A percentile compares a stretch with the other conserved stretches of the same genome.
phyloP scores from a whole-genome alignment of 2,113 vertebrate species.

The Caloenas nicobarica region DNA sequence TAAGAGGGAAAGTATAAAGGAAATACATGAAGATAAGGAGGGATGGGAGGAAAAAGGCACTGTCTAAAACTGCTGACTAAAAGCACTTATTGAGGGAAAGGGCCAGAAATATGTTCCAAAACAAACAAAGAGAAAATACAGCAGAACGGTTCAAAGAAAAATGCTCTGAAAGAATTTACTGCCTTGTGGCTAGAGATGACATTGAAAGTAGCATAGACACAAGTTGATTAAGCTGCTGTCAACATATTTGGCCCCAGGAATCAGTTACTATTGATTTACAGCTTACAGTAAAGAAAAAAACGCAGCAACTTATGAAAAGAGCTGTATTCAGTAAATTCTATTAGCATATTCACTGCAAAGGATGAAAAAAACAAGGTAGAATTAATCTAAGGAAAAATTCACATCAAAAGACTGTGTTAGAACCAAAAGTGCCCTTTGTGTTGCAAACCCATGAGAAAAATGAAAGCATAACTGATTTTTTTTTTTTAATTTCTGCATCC shows the following conservation, averaged over 20 bases:
- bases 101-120: constrained; percentile 6
- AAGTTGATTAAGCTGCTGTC: constrained; percentile 44
- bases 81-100: not conserved
- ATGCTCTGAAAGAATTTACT: constrained; percentile 33
- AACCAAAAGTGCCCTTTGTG: not conserved
- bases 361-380: not conserved
- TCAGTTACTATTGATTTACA: constrained; percentile 55
- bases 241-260: constrained; percentile 26
- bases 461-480: not conserved
- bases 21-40: not conserved
- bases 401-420: not conserved
- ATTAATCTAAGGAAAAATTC: constrained; percentile 32
- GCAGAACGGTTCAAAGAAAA: constrained; percentile 24
- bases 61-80: constrained; percentile 43
- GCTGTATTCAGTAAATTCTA: constrained; percentile 29
- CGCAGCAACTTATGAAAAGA: constrained; percentile 30
- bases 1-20: not conserved
- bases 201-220: constrained; percentile 42
- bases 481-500: not conserved
- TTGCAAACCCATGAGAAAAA: not conserved
- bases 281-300: constrained; percentile 9
- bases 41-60: not conserved
- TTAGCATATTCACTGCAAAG: constrained; percentile 34
- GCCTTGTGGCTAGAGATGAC: constrained; percentile 55
- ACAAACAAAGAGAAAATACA: constrained; percentile 30